These are phyloP conservation scores for Cercopithecus mona DNA, from an alignment of 2,113 vertebrate species.

Conservation along the genomic window DNA sequence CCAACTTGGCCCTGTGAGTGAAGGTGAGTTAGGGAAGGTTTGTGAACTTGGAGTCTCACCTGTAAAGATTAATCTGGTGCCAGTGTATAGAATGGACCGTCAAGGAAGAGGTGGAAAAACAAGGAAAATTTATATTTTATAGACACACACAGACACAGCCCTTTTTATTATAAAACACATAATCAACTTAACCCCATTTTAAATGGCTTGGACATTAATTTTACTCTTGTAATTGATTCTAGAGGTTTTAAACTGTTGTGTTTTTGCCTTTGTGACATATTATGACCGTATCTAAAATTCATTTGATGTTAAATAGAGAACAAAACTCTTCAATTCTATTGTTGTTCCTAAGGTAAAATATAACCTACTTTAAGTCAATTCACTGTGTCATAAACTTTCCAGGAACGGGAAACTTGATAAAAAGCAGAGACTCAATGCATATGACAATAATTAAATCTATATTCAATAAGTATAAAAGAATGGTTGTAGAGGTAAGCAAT, in stretches of 20 bases:
- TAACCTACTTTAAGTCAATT: conserved; percentile 40
- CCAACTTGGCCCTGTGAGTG: neutral
- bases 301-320: conserved; percentile 36
- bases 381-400: neutral
- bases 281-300: neutral
- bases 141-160: neutral
- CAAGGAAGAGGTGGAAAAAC: neutral
- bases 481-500: neutral
- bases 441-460: conserved; percentile 58
- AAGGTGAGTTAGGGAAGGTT: neutral
- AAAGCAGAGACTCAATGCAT: conserved; percentile 31
- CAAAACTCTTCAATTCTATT: conserved; percentile 21
- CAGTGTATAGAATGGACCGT: neutral
- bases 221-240: conserved; percentile 2
- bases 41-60: neutral
- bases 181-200: neutral
- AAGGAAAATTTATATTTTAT: neutral
- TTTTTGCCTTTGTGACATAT: conserved; percentile 31
- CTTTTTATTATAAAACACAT: neutral
- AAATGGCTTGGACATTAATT: neutral
- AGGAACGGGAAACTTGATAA: conserved; percentile 37
- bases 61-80: neutral
- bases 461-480: conserved; percentile 1
- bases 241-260: neutral
- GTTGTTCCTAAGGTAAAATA: neutral